phyloP scores from a whole-genome alignment of 2,797 vertebrate species.

The Aulostomus chinensis region DNA sequence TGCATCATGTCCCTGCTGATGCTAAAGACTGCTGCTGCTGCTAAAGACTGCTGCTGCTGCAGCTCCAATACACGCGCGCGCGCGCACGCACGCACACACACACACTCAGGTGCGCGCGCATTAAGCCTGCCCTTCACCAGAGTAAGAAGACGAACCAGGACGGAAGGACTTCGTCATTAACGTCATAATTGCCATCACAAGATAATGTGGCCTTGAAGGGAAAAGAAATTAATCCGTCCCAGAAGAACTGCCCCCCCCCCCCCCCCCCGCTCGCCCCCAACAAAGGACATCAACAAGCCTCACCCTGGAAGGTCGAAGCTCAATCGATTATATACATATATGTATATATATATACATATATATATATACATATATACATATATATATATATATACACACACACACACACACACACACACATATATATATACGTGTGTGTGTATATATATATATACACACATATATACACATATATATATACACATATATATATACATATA shows the following conservation, averaged over 20 bases:
- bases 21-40: slow-evolving; percentile 10
- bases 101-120: slow-evolving; percentile 4
- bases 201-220: not conserved
- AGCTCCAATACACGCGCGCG: not conserved
- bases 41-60: slow-evolving; percentile 13
- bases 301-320: too few relatives aligned
- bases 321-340: too few relatives aligned
- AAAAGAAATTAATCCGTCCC: not conserved
- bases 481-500: too few relatives aligned
- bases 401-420: too few relatives aligned
- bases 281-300: too few relatives aligned
- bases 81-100: slow-evolving; percentile 2
- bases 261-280: too few relatives aligned
- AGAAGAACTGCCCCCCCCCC: not conserved
- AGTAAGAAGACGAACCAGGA: slow-evolving; percentile 14
- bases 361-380: too few relatives aligned
- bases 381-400: too few relatives aligned
- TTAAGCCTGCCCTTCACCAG: slow-evolving; percentile 52
- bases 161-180: slow-evolving; percentile 15
- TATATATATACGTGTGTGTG: too few relatives aligned
- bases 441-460: too few relatives aligned
- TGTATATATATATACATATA: too few relatives aligned
- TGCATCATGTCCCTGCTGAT: slow-evolving; percentile 44
- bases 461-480: too few relatives aligned
- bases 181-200: not conserved